phyloP scores from a whole-genome alignment of 2,888 invertebrate genomes.

The Drosophila mercatorum region DNA sequence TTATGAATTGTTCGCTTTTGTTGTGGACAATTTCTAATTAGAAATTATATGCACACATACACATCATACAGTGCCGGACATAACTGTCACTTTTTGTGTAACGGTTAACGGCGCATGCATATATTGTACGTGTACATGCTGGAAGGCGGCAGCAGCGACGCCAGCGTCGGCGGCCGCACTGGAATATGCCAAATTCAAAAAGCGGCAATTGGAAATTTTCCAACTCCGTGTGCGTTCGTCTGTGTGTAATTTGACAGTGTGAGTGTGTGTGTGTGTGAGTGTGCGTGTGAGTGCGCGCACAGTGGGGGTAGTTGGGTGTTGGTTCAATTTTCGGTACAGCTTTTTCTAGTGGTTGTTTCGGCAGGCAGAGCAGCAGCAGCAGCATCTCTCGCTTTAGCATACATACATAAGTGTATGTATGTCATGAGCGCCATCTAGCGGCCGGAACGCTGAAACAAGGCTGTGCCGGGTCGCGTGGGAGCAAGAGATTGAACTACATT shows the following conservation, averaged over 20 bases:
- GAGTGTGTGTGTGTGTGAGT: not conserved
- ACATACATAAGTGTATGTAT: constrained; percentile 57
- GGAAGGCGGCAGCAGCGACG: constrained; percentile 42
- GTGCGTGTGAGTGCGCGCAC: constrained; percentile 31
- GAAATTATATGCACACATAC: constrained; percentile 57
- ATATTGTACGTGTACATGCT: constrained; percentile 54
- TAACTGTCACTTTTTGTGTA: constrained; percentile 71
- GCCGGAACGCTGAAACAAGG: constrained; percentile 30
- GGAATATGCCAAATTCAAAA: constrained; percentile 75
- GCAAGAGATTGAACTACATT: constrained; percentile 71
- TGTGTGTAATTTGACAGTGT: constrained; percentile 47
- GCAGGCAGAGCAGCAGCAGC: constrained; percentile 11
- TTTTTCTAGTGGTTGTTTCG: constrained; percentile 68
- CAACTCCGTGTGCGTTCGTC: constrained; percentile 50
- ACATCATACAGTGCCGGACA: constrained; percentile 50
- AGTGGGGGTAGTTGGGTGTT: constrained; percentile 75
- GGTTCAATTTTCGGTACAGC: constrained; percentile 72
- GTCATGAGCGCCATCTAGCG: constrained; percentile 75
- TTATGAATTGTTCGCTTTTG: constrained; percentile 51
- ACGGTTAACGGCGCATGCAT: constrained; percentile 56
- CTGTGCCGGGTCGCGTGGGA: constrained; percentile 50
- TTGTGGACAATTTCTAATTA: constrained; percentile 75
- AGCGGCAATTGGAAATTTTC: constrained; percentile 72
- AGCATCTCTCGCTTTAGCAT: constrained; percentile 54
- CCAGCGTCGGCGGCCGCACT: constrained; percentile 26